Evolutionary conservation across 2,797 vertebrate genomes (phyloP).

Genomic region (Dryobates pubescens): DNA sequence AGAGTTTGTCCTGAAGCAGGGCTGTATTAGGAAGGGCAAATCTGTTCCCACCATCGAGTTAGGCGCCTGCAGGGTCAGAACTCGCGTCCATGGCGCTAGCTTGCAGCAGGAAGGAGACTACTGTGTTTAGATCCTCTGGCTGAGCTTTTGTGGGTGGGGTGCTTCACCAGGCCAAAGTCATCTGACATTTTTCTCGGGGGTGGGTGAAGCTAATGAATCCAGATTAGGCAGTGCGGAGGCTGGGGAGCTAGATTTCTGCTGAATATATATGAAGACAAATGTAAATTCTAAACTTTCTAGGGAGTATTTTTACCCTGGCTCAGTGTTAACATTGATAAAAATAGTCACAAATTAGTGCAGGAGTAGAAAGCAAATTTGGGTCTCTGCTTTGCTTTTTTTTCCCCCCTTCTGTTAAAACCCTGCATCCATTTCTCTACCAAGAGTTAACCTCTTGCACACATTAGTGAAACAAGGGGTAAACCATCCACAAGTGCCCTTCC

Average conservation of each 20-base stretch:
- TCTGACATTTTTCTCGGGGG: constrained; percentile 66
- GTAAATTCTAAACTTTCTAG: constrained; percentile 69
- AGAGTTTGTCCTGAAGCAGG: neutral
- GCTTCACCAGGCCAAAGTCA: constrained; percentile 49
- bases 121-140: neutral
- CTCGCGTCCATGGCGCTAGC: neutral
- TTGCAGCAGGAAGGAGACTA: neutral
- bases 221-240: constrained; percentile 61
- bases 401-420: neutral
- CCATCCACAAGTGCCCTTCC: constrained; percentile 1
- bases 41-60: neutral
- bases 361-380: constrained; percentile 56
- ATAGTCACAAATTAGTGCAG: constrained; percentile 72
- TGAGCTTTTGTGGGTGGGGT: neutral
- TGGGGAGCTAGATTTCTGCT: constrained; percentile 49
- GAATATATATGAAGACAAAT: constrained; percentile 69
- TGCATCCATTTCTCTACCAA: neutral
- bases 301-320: constrained; percentile 72
- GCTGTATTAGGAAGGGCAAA: neutral
- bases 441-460: constrained; percentile 49
- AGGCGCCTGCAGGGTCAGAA: neutral
- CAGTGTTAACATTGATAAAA: constrained; percentile 67
- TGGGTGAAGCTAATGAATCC: constrained; percentile 65
- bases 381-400: neutral
- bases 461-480: constrained; percentile 11